Percentiles rank a stretch among this genome's conserved stretches.
Conservation (phyloP, 2,888 invertebrate species). For the Epiblema foenella region DNA sequence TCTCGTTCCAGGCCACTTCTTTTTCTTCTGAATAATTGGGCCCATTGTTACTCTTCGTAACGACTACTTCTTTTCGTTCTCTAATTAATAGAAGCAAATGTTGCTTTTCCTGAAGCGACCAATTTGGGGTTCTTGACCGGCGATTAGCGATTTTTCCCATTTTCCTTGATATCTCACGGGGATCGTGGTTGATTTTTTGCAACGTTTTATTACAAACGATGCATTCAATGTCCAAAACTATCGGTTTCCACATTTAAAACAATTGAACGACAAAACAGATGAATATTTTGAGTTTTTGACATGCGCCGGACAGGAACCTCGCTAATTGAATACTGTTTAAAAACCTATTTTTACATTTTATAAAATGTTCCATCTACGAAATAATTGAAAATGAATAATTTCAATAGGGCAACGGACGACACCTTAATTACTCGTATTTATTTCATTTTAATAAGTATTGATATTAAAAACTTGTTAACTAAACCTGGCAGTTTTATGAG, state of each 20-base stretch:
- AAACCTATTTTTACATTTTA: constrained; percentile 55
- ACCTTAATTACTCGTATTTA: not conserved
- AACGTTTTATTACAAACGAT: constrained; percentile 82
- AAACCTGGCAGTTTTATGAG: constrained; percentile 7
- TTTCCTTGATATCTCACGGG: constrained; percentile 58
- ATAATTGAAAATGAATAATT: constrained; percentile 50
- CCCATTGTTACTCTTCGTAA: constrained; percentile 73
- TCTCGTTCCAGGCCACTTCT: constrained; percentile 78
- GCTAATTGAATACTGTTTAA: constrained; percentile 56
- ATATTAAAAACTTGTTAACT: not conserved
- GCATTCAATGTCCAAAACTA: constrained; percentile 81
- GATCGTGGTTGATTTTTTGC: constrained; percentile 77
- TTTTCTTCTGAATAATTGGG: constrained; percentile 78
- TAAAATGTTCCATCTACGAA: constrained; percentile 49
- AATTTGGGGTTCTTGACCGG: constrained; percentile 76
- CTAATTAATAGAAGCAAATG: constrained; percentile 78
- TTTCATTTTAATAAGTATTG: not conserved
- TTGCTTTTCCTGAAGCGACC: constrained; percentile 79
- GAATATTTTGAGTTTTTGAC: constrained; percentile 57
- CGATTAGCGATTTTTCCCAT: constrained; percentile 76
- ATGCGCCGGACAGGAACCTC: constrained; percentile 55
- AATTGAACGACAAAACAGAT: constrained; percentile 61
- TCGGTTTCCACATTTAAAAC: constrained; percentile 81
- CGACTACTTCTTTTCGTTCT: constrained; percentile 72
- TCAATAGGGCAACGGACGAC: constrained; percentile 51